Percentiles rank a stretch among this genome's conserved stretches.
These are phyloP conservation scores for Pheosia gnoma DNA, from an alignment of 2,888 invertebrate species.

Conservation along the genomic window DNA sequence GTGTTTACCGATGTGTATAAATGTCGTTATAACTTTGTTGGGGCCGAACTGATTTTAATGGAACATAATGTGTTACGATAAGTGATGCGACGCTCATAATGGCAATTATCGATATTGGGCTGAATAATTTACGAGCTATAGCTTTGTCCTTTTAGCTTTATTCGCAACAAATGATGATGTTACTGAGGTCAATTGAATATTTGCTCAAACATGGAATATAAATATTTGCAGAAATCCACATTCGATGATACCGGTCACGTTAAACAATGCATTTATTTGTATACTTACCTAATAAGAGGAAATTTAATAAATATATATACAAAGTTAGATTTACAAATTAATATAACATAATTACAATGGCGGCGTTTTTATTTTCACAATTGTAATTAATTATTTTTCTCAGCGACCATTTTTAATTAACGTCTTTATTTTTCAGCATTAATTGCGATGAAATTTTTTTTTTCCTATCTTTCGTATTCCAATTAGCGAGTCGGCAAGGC, in stretches of 20 bases:
- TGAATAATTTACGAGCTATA: slow-evolving; percentile 1
- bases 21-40: slow-evolving; percentile 32
- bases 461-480: background rate
- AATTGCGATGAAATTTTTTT: background rate
- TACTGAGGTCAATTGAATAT: background rate
- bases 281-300: background rate
- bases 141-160: background rate
- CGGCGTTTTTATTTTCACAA: background rate
- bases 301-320: background rate
- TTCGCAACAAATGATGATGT: background rate
- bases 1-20: slow-evolving; percentile 22
- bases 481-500: slow-evolving; percentile 2
- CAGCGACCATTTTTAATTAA: background rate
- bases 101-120: slow-evolving; percentile 2
- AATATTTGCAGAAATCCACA: background rate
- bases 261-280: background rate
- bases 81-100: background rate
- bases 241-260: background rate
- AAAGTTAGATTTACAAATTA: background rate
- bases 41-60: slow-evolving; percentile 23
- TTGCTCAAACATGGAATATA: background rate
- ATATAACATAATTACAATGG: background rate
- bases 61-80: slow-evolving; percentile 18
- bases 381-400: background rate
- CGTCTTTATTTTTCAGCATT: background rate